A percentile compares a stretch with the other conserved stretches of the same genome.
phyloP scores from a whole-genome alignment of 2,888 invertebrate genomes.

The Dinocampus coccinellae region DNA sequence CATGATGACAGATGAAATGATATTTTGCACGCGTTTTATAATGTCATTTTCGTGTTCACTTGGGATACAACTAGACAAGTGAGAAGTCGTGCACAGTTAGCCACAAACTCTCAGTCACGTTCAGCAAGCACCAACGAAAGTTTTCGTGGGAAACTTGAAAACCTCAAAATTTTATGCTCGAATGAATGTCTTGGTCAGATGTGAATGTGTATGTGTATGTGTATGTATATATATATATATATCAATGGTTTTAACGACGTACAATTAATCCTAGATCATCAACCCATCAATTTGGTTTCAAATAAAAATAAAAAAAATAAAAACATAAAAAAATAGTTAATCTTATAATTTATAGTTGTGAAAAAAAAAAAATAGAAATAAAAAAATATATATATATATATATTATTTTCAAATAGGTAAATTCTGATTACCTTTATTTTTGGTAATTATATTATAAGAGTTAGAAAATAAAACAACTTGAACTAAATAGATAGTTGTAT shows the following conservation, averaged over 20 bases:
- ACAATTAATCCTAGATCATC: background rate
- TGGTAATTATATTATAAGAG: background rate
- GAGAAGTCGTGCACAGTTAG: background rate
- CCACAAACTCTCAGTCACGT: constrained; percentile 7
- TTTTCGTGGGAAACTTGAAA: background rate
- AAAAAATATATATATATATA: too few relatives aligned
- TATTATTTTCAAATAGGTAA: too few relatives aligned
- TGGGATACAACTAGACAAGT: background rate
- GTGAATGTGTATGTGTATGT: background rate
- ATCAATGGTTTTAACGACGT: too few relatives aligned
- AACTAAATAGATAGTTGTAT: background rate
- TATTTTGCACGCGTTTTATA: background rate
- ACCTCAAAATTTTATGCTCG: background rate
- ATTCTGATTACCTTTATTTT: too few relatives aligned
- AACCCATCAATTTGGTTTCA: too few relatives aligned
- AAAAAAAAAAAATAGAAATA: too few relatives aligned
- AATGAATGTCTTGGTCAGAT: background rate
- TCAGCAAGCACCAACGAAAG: background rate
- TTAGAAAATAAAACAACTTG: background rate
- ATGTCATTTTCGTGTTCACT: background rate
- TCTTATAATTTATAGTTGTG: too few relatives aligned
- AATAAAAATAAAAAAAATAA: too few relatives aligned
- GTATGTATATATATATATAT: too few relatives aligned
- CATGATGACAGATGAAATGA: background rate
- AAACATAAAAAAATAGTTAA: too few relatives aligned